phyloP scores from a whole-genome alignment of 2,888 invertebrate genomes.

The Meta bourneti region DNA sequence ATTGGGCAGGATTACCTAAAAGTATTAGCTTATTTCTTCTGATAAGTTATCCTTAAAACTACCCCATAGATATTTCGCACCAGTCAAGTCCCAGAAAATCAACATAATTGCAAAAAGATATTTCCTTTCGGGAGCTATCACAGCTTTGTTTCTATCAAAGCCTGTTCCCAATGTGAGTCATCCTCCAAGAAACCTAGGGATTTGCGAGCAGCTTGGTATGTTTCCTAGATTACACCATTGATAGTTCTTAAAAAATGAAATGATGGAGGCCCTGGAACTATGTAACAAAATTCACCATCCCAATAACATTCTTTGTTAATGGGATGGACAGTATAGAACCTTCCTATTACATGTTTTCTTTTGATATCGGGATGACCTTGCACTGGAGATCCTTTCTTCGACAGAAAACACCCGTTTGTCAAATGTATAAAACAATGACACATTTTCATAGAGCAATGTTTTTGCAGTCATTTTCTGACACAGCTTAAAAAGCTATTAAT shows the following conservation, averaged over 20 bases:
- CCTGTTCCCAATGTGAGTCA: constrained; percentile 77
- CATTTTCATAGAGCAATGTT: neutral
- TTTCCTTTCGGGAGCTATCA: constrained; percentile 63
- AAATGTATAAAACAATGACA: neutral
- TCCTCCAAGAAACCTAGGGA: constrained; percentile 75
- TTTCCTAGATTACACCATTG: constrained; percentile 53
- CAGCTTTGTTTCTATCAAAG: constrained; percentile 71
- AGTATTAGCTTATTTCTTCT: no score
- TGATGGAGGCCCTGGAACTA: constrained; percentile 66
- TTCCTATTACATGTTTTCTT: neutral
- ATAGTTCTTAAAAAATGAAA: constrained; percentile 77
- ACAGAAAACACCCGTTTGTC: neutral
- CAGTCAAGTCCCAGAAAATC: no score
- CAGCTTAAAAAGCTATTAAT: neutral
- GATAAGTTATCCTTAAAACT: no score
- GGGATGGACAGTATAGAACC: constrained; percentile 37
- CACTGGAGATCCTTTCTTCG: neutral
- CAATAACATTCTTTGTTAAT: neutral
- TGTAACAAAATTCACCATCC: neutral
- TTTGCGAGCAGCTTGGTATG: constrained; percentile 69
- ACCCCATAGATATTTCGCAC: no score
- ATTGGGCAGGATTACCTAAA: no score
- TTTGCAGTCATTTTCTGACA: neutral
- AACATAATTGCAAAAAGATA: constrained; percentile 74
- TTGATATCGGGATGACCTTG: neutral